Evolutionary conservation across 2,113 vertebrate species (phyloP), one percentile per base, ranked within the genome.

Genomic region (Anser cygnoides): DNA sequence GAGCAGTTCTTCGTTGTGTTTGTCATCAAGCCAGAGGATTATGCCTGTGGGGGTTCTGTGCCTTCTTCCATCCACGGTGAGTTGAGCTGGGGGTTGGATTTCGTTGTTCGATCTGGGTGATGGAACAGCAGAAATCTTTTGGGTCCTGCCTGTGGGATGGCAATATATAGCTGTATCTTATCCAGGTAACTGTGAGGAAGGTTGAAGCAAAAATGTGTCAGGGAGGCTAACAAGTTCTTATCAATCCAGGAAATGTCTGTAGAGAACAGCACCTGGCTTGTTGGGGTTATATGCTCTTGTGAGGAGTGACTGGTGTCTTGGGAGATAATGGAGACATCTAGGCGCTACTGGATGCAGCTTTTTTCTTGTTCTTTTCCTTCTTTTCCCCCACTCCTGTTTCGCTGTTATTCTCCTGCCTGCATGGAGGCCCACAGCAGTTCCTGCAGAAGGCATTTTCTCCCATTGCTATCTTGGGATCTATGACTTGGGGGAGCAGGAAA

Each of bases 11-110:
- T 98, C 0, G 89, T 98, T 80, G 98, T 98, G 39, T 98, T 98
- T 1, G 98, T 98, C 93, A 98, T 98, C 93, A 98, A 98, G 66
- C 98, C 98, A 1, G 98, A 98, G 91, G 98, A 98, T 83, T 98
- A 98, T 8, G 94, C 98, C 20, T 98, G 98, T 65, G 98, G 98
- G 29, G 98, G 98, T 88, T 98, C 98, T 41, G 89, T 97, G 80
- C 97, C 97, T 73, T 97, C 97, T 65, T 97, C 97, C 37, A 41
- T 96, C 61, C 96, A 91, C 66, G 98, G 98, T 98, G 93, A 97
- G 97, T 77, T 75, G 33, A 19, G 12, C 54, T 88, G 31, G 83
- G 57, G 72, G 46, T 9, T 35, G 21, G 10, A 11, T 82, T 80
- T 85, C 31, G 2, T 76, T 81, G 39, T 41, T 83, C 59, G 37